Evolutionary conservation across 2,113 vertebrate species (phyloP).

Genomic region (Panurus biarmicus): DNA sequence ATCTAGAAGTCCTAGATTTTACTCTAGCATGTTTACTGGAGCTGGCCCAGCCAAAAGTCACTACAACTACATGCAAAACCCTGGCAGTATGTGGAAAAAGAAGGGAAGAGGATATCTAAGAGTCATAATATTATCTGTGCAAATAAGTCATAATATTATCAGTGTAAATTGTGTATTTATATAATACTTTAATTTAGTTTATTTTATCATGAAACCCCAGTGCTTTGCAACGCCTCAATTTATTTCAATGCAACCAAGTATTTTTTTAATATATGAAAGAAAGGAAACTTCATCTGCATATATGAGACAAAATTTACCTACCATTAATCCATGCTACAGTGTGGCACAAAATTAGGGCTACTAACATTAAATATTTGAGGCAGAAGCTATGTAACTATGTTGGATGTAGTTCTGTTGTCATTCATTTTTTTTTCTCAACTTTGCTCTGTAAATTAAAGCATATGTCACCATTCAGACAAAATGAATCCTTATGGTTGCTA

Average conservation of each 20-base stretch:
- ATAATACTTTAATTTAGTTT: background rate
- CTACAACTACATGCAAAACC: background rate
- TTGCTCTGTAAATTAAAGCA: background rate
- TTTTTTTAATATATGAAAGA: background rate
- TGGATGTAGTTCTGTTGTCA: background rate
- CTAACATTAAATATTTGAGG: background rate
- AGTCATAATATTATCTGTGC: background rate
- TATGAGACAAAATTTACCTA: background rate
- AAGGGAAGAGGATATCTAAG: background rate
- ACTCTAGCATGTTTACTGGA: background rate
- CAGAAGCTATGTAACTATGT: background rate
- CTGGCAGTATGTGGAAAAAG: background rate
- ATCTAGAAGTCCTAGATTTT: background rate
- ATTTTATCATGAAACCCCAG: background rate
- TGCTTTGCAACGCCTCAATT: background rate
- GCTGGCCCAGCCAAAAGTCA: background rate
- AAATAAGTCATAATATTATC: too few relatives aligned
- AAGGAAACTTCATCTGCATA: background rate
- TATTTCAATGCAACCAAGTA: background rate
- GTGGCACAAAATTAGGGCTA: background rate
- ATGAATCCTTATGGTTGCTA: background rate
- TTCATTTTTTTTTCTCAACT: background rate
- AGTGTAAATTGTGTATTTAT: background rate
- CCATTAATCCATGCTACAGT: background rate
- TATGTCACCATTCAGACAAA: background rate